Evolutionary conservation across 2,113 vertebrate species (phyloP).

Genomic region (Pelvicachromis taeniatus): DNA sequence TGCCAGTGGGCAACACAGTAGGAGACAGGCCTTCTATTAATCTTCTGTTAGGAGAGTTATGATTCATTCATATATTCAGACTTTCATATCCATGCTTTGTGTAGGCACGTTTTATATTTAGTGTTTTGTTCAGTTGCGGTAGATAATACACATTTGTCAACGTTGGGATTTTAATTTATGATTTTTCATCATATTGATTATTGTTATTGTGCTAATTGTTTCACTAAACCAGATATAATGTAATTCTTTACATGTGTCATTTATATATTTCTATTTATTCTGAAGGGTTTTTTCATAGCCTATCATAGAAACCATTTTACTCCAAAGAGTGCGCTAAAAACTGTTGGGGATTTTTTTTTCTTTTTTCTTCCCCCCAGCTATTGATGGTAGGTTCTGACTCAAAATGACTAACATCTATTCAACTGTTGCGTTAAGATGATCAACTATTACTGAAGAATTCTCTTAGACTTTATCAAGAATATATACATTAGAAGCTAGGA

Average conservation of each 20-base stretch:
- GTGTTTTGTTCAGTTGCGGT: background rate
- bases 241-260: background rate
- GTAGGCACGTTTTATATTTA: background rate
- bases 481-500: background rate
- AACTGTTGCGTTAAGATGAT: background rate
- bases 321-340: too few species aligned
- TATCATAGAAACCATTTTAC: background rate
- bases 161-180: background rate
- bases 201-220: background rate
- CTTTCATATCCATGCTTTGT: constrained; percentile 5
- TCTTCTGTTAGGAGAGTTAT: constrained; percentile 21
- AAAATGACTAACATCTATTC: background rate
- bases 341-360: too few species aligned
- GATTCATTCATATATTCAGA: constrained; percentile 44
- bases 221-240: background rate
- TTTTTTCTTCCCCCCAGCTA: too few species aligned
- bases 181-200: background rate
- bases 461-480: background rate
- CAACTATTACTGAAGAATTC: background rate
- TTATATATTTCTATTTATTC: background rate
- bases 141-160: background rate
- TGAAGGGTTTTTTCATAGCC: background rate
- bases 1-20: constrained; percentile 37
- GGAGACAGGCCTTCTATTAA: constrained; percentile 34
- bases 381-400: too few species aligned